Base-by-base conservation (phyloP, 2,888 invertebrate species). In the Carpatolechia fugitivella region DNA sequence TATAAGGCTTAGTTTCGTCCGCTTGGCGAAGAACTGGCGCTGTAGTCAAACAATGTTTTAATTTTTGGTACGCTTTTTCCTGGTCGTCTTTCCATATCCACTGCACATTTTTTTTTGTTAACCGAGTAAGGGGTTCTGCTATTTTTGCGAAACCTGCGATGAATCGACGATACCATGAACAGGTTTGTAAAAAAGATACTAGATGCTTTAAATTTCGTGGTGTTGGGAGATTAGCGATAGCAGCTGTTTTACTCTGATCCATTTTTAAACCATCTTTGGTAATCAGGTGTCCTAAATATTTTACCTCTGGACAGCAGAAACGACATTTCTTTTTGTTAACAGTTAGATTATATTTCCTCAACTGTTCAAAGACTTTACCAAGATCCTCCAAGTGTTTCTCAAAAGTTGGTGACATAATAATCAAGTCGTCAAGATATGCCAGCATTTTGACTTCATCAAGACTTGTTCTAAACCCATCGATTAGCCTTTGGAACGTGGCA, bases 371-470 rank as follows among this genome's bases (percentile, higher is more conserved):
- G 10, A 69, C 57, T 10, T 60, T 51, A 8, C 30, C 5, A 11
- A 71, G 41, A 38, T 72, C 66, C 0, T 13, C 16, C 0, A 66
- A 46, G 36, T 68, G 65, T 20, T 50, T 8, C n/a, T 62, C 52
- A 31, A 67, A 65, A n/a, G 60, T 50, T 6, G 40, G 31, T 6
- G 68, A 69, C 10, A 64, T 56, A 1, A 70, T 52, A 0, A 69
- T 59, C 8, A 70, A 54, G 44, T 69, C 67, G 56, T 71, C 69
- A 0, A 69, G 52, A 44, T 70, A 70, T 2, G 52, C 54, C 5
- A 66, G 54, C 3, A 65, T 30, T 6, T 59, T 60, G 7, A 60
- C 33, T 1, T 56, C 40, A 10, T 35, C 55, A 0, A 61, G 48
- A 3, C 44, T 36, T 1, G 55, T 38, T 7, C 54, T 46, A 6